phyloP scores from a whole-genome alignment of 2,113 vertebrate genomes.

The Oreocharis arfaki region DNA sequence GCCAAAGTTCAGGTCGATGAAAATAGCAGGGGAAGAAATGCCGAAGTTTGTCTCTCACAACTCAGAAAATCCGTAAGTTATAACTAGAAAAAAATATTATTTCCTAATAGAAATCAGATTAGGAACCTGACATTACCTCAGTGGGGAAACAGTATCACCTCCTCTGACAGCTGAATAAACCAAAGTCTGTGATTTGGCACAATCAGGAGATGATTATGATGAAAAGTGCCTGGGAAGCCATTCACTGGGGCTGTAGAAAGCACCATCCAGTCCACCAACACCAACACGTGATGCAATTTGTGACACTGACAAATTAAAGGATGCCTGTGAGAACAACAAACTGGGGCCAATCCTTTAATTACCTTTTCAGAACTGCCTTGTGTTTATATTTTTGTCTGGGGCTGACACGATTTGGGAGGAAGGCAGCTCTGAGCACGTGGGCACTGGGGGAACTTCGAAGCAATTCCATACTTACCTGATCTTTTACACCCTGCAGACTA shows the following conservation, averaged over 20 bases:
- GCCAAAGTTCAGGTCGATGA: background rate
- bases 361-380: background rate
- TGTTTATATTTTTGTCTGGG: background rate
- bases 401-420: background rate
- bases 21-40: background rate
- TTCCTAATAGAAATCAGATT: too few species aligned
- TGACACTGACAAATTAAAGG: background rate
- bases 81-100: background rate
- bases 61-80: background rate
- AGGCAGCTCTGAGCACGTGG: background rate
- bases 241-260: background rate
- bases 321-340: background rate
- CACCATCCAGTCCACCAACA: background rate
- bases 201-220: background rate
- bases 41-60: accelerated
- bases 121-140: too few species aligned
- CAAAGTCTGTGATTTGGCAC: background rate
- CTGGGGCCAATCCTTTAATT: background rate
- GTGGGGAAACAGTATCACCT: too few species aligned
- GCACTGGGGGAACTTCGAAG: background rate
- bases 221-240: background rate
- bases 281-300: background rate
- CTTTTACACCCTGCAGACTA: background rate
- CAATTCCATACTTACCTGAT: background rate
- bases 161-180: background rate